Conservation (phyloP, 2,113 vertebrate species). For the Gallinago paraguaiae region DNA sequence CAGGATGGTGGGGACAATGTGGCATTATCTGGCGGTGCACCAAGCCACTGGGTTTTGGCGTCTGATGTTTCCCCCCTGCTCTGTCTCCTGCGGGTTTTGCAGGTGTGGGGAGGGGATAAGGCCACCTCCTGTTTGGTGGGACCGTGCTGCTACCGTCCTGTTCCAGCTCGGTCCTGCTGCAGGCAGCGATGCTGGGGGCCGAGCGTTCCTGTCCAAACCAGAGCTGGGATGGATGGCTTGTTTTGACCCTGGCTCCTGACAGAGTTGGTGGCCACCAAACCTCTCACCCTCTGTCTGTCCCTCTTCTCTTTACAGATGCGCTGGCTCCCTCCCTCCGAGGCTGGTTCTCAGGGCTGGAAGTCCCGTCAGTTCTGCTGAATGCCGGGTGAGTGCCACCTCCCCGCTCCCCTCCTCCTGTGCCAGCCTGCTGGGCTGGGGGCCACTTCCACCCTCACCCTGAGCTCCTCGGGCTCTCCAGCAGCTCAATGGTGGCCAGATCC, state of each 20-base stretch:
- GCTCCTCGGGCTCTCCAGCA: fast-evolving
- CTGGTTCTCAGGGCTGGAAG: constrained; percentile 71
- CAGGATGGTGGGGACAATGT: fast-evolving
- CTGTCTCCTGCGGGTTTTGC: fast-evolving
- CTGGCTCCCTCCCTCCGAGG: constrained; percentile 69
- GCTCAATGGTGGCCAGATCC: neutral
- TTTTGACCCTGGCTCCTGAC: neutral
- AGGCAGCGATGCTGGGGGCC: fast-evolving
- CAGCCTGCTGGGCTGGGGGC: fast-evolving
- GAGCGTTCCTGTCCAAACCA: fast-evolving
- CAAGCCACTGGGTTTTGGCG: fast-evolving
- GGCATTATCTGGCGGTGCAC: neutral
- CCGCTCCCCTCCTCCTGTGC: fast-evolving
- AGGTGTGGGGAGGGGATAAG: neutral
- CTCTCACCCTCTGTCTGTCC: neutral
- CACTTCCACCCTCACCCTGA: neutral
- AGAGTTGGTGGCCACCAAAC: neutral
- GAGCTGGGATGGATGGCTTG: neutral
- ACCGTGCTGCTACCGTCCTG: neutral
- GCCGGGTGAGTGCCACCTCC: constrained; percentile 7
- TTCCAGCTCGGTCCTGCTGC: neutral
- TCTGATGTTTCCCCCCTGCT: fast-evolving
- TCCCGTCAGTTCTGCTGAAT: constrained; percentile 72
- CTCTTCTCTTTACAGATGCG: constrained; percentile 40
- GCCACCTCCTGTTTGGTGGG: neutral